These are phyloP conservation scores for Poeciliopsis retropinna DNA, from an alignment of 2,113 vertebrate species.

Conservation along the genomic window DNA sequence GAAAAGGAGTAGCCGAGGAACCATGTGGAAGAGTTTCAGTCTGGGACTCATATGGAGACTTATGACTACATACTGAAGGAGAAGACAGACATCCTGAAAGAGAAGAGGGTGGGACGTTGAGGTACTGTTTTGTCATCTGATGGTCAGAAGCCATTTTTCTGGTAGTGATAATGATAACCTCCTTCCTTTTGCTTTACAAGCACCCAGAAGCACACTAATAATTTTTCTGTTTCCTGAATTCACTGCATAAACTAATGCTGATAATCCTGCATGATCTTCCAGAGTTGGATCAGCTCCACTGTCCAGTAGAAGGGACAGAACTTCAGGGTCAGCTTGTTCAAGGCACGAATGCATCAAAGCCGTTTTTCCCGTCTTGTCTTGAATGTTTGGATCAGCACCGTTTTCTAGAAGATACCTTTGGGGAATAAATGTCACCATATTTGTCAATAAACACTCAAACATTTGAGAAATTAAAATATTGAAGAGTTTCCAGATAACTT, in stretches of 20 bases:
- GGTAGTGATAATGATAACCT: constrained; percentile 92
- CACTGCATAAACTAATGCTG: constrained; percentile 88
- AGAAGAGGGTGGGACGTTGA: constrained; percentile 84
- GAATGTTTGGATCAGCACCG: constrained; percentile 92
- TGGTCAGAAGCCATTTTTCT: constrained; percentile 83
- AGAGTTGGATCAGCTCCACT: constrained; percentile 88
- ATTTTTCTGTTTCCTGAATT: constrained; percentile 86
- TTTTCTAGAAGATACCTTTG: constrained; percentile 88
- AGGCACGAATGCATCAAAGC: constrained; percentile 92
- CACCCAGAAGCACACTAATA: constrained; percentile 84
- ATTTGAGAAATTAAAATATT: not conserved
- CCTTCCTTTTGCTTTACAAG: constrained; percentile 90
- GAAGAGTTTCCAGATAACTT: constrained; percentile 10
- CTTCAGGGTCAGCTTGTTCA: constrained; percentile 83
- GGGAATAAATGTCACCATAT: constrained; percentile 11
- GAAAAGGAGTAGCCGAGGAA: constrained; percentile 39
- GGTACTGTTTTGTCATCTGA: constrained; percentile 87
- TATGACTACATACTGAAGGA: constrained; percentile 68
- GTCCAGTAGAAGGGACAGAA: constrained; percentile 85
- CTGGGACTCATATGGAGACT: constrained; percentile 80
- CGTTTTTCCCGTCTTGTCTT: constrained; percentile 91
- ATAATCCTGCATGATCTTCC: constrained; percentile 87
- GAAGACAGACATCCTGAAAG: constrained; percentile 71
- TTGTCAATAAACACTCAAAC: not conserved
- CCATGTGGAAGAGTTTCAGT: constrained; percentile 65